Percentiles rank a stretch among this genome's conserved stretches.
Evolutionary conservation across 2,113 vertebrate species (phyloP).

Genomic region (Ia io): DNA sequence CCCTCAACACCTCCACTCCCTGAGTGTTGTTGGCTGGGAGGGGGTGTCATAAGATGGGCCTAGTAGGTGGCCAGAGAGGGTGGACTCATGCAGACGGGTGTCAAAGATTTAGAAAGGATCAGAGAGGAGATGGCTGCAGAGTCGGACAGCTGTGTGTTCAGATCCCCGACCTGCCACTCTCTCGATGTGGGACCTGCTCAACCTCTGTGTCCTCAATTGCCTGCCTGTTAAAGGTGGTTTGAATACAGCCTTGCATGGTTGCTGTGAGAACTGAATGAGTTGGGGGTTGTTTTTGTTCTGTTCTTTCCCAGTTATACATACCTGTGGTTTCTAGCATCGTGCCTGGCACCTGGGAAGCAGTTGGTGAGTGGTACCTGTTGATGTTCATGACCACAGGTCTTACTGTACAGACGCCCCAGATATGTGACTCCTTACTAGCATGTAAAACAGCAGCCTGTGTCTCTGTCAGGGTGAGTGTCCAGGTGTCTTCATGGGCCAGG

Average conservation of each 20-base stretch:
- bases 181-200: background rate
- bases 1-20: background rate
- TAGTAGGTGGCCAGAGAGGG: background rate
- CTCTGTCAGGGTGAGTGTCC: background rate
- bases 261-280: background rate
- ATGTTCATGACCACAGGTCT: background rate
- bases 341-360: background rate
- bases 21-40: background rate
- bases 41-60: background rate
- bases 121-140: background rate
- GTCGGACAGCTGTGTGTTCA: background rate
- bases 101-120: background rate
- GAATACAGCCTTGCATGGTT: too few relatives aligned
- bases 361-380: background rate
- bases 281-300: too few relatives aligned
- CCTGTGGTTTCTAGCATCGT: background rate
- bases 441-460: accelerated
- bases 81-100: background rate
- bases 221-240: background rate
- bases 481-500: background rate
- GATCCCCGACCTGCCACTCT: background rate
- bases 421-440: accelerated
- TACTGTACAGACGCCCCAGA: accelerated
- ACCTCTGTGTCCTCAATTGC: background rate
- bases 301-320: accelerated